phyloP scores from a whole-genome alignment of 2,113 vertebrate species.

The Phrynosoma blainvillii region DNA sequence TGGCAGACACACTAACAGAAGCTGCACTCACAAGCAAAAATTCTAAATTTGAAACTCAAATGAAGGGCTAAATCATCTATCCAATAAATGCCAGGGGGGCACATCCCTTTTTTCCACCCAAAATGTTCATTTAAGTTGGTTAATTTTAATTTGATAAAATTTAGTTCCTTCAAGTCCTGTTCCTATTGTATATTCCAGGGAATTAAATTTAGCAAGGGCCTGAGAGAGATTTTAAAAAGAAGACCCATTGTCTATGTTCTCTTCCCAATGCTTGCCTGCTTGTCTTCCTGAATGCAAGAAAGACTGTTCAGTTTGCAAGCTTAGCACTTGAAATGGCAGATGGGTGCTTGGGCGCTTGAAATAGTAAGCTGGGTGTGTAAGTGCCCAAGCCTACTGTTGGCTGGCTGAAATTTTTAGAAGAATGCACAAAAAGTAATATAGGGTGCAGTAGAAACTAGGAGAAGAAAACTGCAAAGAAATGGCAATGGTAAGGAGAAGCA shows the following conservation, averaged over 20 bases:
- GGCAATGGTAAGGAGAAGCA: neutral
- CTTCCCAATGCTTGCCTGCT: slow-evolving; percentile 26
- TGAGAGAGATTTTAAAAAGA: neutral
- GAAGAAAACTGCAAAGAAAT: neutral
- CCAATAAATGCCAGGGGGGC: neutral
- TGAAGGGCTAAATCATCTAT: neutral
- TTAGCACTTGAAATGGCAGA: slow-evolving; percentile 27
- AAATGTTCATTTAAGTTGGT: neutral
- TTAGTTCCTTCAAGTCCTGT: neutral
- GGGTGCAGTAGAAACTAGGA: neutral
- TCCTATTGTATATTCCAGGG: neutral
- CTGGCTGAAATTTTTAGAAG: neutral
- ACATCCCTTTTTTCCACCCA: neutral
- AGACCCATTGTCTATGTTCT: neutral
- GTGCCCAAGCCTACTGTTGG: neutral
- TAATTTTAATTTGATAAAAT: neutral
- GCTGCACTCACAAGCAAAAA: neutral
- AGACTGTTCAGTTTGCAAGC: slow-evolving; percentile 13
- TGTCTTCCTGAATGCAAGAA: slow-evolving; percentile 13
- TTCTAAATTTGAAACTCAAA: neutral
- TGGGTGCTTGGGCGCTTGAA: slow-evolving; percentile 19
- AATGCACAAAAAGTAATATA: neutral
- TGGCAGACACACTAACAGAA: neutral
- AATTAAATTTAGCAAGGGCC: neutral
- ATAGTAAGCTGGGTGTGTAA: slow-evolving; percentile 10